A percentile compares a stretch with the other conserved stretches of the same genome.
phyloP scores from a whole-genome alignment of 2,113 vertebrate genomes.

The Tyto alba region DNA sequence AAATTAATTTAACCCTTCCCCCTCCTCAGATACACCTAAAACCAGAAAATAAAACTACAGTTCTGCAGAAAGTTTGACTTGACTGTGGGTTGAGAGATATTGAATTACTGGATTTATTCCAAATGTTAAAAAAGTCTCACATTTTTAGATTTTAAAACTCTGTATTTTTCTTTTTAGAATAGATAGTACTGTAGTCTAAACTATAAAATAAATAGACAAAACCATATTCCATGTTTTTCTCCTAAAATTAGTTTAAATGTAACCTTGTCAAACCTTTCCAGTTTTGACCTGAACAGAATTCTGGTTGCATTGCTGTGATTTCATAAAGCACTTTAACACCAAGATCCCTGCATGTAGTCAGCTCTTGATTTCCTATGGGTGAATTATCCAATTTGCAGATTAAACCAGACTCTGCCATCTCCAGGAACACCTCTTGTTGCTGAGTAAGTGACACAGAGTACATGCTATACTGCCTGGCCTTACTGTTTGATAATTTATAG shows the following conservation, averaged over 20 bases:
- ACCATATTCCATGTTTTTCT: neutral
- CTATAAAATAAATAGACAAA: neutral
- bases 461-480: rapidly evolving
- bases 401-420: neutral
- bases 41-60: neutral
- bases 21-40: neutral
- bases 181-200: neutral
- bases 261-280: neutral
- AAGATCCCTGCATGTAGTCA: neutral
- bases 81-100: neutral
- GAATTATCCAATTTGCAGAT: neutral
- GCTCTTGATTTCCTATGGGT: neutral
- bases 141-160: neutral
- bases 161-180: neutral
- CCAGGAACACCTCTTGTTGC: neutral
- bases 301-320: neutral
- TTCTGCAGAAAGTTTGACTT: neutral
- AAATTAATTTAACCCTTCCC: neutral
- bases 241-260: neutral
- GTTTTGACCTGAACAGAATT: neutral
- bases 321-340: neutral
- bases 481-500: neutral
- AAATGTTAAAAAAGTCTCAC: neutral
- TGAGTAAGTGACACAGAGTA: neutral
- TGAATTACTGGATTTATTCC: neutral